These are phyloP conservation scores for Nyctibius grandis DNA, from an alignment of 2,797 vertebrate species.

Conservation along the genomic window DNA sequence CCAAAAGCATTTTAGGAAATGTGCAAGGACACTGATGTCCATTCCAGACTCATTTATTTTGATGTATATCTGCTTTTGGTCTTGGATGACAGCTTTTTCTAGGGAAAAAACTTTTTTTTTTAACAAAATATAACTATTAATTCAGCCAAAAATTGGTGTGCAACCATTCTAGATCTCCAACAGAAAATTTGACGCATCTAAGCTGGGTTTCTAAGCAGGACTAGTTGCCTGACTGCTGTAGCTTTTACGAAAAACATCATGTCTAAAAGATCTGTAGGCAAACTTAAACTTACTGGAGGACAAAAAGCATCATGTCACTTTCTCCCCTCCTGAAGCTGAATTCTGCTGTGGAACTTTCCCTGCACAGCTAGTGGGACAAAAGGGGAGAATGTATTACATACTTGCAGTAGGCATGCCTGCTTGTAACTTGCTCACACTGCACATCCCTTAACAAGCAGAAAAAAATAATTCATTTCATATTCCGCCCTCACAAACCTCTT, in stretches of 20 bases:
- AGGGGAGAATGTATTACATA: background rate
- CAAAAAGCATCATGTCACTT: background rate
- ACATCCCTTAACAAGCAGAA: background rate
- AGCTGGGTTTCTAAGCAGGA: background rate
- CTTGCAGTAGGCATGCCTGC: background rate
- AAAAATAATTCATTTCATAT: background rate
- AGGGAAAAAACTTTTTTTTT: background rate
- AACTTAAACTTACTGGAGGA: background rate
- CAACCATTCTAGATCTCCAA: background rate
- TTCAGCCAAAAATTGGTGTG: background rate
- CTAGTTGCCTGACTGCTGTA: background rate
- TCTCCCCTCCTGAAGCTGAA: background rate
- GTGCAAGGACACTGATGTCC: background rate
- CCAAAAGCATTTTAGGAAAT: background rate
- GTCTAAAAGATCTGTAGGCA: background rate
- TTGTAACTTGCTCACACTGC: background rate
- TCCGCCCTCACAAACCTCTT: background rate
- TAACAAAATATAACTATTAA: background rate
- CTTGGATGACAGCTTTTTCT: background rate
- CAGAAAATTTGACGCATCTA: rapidly evolving
- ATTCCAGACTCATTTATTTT: background rate
- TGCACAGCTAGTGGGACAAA: background rate
- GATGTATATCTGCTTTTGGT: background rate
- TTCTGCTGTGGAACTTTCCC: background rate
- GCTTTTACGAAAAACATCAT: background rate